Conservation (phyloP, 2,888 invertebrate genomes). For the Limnephilus rhombicus region DNA sequence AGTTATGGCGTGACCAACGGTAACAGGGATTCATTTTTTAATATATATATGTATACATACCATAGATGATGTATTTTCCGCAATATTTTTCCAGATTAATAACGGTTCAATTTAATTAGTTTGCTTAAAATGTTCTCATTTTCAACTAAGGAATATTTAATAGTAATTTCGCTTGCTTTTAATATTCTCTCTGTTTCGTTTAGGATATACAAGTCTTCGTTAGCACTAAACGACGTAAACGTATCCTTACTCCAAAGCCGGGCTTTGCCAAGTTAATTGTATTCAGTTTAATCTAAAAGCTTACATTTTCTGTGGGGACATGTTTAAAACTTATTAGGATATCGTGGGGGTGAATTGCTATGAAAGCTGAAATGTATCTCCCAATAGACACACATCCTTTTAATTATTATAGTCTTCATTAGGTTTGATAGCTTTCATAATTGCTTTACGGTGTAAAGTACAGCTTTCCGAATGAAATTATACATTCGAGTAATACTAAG, state of each 20-base stretch:
- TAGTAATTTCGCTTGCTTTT: slow-evolving; percentile 55
- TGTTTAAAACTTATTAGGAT: slow-evolving; percentile 64
- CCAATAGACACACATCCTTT: slow-evolving; percentile 35
- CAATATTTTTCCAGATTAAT: background rate
- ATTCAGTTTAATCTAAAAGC: slow-evolving; percentile 65
- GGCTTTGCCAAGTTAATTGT: slow-evolving; percentile 63
- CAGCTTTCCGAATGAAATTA: background rate
- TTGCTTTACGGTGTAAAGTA: background rate
- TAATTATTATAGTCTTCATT: slow-evolving; percentile 23
- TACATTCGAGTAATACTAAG: background rate
- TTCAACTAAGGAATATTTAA: slow-evolving; percentile 49
- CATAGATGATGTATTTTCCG: background rate
- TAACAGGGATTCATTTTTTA: no score
- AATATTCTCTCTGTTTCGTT: slow-evolving; percentile 58
- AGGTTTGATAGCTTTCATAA: background rate
- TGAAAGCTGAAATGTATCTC: slow-evolving; percentile 51
- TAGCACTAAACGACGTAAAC: slow-evolving; percentile 59
- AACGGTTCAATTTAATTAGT: slow-evolving; percentile 36
- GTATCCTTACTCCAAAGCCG: slow-evolving; percentile 55
- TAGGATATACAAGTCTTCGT: slow-evolving; percentile 59
- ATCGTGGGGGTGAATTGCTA: slow-evolving; percentile 58
- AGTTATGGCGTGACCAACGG: no score
- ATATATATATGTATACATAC: no score
- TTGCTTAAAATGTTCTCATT: slow-evolving; percentile 34
- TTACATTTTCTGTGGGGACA: slow-evolving; percentile 64